Percentiles rank a stretch among this genome's conserved stretches.
These are phyloP conservation scores for Ptilodon capucinus DNA, from an alignment of 2,888 invertebrate genomes.

Conservation along the genomic window DNA sequence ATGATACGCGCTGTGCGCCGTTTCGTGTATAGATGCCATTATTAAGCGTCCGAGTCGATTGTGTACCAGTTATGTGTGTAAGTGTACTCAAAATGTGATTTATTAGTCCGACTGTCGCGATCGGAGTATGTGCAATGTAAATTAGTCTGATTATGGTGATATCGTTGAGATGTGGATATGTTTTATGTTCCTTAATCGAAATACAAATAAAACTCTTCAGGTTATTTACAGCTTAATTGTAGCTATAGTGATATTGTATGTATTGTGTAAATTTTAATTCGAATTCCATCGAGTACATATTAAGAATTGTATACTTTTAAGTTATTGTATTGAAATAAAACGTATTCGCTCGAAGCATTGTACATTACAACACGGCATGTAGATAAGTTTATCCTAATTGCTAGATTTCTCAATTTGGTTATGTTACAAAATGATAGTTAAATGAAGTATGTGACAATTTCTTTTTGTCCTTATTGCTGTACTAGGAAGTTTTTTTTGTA, in stretches of 20 bases:
- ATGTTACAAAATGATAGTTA: slow-evolving; percentile 74
- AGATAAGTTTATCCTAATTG: slow-evolving; percentile 80
- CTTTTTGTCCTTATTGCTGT: slow-evolving; percentile 80
- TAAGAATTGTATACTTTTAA: slow-evolving; percentile 81
- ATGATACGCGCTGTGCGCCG: slow-evolving; percentile 67
- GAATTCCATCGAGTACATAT: slow-evolving; percentile 83
- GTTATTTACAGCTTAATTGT: slow-evolving; percentile 79
- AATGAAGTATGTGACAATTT: slow-evolving; percentile 76
- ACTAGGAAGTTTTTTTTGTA: slow-evolving; percentile 89
- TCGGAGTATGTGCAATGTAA: slow-evolving; percentile 78
- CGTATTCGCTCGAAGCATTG: slow-evolving; percentile 81
- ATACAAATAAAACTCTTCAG: slow-evolving; percentile 80
- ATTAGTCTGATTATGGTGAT: slow-evolving; percentile 82
- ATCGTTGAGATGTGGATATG: slow-evolving; percentile 79
- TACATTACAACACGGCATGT: slow-evolving; percentile 79
- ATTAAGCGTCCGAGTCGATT: slow-evolving; percentile 57
- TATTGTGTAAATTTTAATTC: slow-evolving; percentile 81
- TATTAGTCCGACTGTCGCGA: slow-evolving; percentile 57
- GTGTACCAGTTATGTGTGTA: slow-evolving; percentile 64
- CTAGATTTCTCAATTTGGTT: slow-evolving; percentile 80
- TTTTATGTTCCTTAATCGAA: slow-evolving; percentile 82
- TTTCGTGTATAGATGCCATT: slow-evolving; percentile 65
- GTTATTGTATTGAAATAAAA: slow-evolving; percentile 78
- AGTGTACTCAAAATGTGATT: slow-evolving; percentile 68
- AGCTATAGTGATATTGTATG: slow-evolving; percentile 80